Conservation (phyloP, 2,888 invertebrate genomes). For the Mythimna lalbum region DNA sequence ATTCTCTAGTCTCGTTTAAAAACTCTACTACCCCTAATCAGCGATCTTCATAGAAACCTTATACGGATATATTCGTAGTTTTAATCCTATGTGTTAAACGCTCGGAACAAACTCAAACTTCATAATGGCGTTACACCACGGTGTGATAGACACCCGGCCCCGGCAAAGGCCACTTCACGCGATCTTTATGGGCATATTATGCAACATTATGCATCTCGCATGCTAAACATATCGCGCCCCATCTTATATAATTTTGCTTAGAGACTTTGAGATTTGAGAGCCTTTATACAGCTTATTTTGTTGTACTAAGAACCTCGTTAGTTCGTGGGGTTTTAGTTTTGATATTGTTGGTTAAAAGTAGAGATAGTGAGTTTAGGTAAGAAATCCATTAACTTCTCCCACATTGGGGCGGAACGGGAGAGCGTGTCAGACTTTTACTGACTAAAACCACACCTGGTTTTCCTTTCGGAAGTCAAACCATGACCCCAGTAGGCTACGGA, state of each 20-base stretch:
- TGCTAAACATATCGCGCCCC: constrained; percentile 77
- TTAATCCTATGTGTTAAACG: too few species aligned
- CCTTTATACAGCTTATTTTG: constrained; percentile 35
- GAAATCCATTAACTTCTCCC: too few species aligned
- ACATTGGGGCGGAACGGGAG: too few species aligned
- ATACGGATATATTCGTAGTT: too few species aligned
- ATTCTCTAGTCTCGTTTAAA: too few species aligned
- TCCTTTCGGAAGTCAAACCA: too few species aligned
- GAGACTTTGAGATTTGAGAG: constrained; percentile 46
- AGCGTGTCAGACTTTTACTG: too few species aligned
- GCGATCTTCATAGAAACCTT: too few species aligned
- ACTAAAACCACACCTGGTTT: too few species aligned
- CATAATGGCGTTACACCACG: constrained; percentile 43
- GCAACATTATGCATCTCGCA: constrained; percentile 81
- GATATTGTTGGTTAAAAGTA: constrained; percentile 4
- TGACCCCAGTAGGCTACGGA: too few species aligned
- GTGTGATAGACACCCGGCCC: constrained; percentile 60
- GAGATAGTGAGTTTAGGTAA: too few species aligned
- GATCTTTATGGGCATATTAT: constrained; percentile 81
- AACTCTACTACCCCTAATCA: too few species aligned
- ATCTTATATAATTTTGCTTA: constrained; percentile 70
- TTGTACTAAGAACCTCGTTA: constrained; percentile 16
- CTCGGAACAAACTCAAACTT: not conserved
- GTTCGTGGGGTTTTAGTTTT: constrained; percentile 12
- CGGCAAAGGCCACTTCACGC: constrained; percentile 73